phyloP scores from a whole-genome alignment of 2,797 vertebrate species.

The Sardinella longiceps region DNA sequence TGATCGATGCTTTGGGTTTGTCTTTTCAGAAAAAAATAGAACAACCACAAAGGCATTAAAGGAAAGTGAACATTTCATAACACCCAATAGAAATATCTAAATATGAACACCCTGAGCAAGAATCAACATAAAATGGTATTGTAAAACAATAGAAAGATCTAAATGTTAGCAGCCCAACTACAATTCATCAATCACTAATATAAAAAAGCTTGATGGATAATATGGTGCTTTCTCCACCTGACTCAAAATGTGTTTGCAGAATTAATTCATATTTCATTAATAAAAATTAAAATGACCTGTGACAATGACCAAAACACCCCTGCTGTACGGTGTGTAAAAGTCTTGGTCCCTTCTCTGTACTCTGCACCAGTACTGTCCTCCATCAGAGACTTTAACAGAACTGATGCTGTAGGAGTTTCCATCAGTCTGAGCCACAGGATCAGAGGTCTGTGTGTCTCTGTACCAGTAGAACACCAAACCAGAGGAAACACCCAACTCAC shows the following conservation, averaged over 20 bases:
- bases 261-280: too few relatives aligned
- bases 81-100: too few relatives aligned
- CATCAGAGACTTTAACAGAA: neutral
- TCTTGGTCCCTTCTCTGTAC: slow-evolving; percentile 10
- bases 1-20: neutral
- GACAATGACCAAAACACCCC: too few relatives aligned
- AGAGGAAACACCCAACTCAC: slow-evolving; percentile 3
- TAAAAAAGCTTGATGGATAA: too few relatives aligned
- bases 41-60: neutral
- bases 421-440: neutral
- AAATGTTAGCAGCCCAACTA: too few relatives aligned
- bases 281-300: too few relatives aligned
- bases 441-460: slow-evolving; percentile 29
- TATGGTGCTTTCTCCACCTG: too few relatives aligned
- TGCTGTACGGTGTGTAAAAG: neutral
- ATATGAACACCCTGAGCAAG: too few relatives aligned
- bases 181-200: too few relatives aligned
- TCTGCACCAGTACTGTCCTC: neutral
- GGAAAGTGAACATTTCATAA: neutral
- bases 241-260: too few relatives aligned
- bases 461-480: slow-evolving; percentile 34
- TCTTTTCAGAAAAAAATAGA: neutral
- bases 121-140: too few relatives aligned
- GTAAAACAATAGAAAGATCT: too few relatives aligned
- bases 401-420: slow-evolving; percentile 28